These are phyloP conservation scores for Oeneis ivallda DNA, from an alignment of 2,888 invertebrate species.

Conservation along the genomic window DNA sequence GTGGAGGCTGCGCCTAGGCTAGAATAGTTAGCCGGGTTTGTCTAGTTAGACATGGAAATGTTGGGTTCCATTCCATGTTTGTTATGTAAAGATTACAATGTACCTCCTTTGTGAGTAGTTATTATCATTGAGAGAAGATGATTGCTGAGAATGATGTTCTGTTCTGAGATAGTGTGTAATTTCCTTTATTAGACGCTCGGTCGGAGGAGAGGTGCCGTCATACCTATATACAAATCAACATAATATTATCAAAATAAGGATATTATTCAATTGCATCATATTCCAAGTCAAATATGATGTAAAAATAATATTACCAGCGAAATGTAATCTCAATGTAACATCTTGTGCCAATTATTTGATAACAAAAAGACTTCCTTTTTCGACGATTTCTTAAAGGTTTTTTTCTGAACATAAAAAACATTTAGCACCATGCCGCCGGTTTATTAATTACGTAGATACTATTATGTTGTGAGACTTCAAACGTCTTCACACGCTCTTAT, in stretches of 20 bases:
- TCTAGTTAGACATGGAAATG: too few relatives aligned
- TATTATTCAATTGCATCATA: background rate
- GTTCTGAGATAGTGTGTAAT: too few relatives aligned
- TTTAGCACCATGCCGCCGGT: constrained; percentile 22
- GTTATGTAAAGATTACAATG: too few relatives aligned
- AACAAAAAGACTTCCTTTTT: background rate
- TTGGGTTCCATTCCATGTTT: too few relatives aligned
- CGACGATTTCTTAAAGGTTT: background rate
- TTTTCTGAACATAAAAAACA: background rate
- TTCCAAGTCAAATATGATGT: background rate
- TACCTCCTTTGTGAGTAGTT: too few relatives aligned
- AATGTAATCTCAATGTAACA: constrained; percentile 8
- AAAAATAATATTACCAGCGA: background rate
- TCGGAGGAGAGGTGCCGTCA: too few relatives aligned
- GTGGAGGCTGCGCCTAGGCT: too few relatives aligned
- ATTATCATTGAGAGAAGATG: too few relatives aligned
- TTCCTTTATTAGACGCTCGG: too few relatives aligned
- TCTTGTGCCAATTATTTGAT: constrained; percentile 8
- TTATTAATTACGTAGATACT: constrained; percentile 29
- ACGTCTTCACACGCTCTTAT: constrained; percentile 31
- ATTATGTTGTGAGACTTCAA: constrained; percentile 27
- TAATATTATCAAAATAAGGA: background rate
- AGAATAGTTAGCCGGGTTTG: too few relatives aligned
- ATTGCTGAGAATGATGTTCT: too few relatives aligned
- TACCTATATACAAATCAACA: background rate